These are phyloP conservation scores for Cheirogaleus major DNA, from an alignment of 2,797 vertebrate genomes.

Conservation along the genomic window DNA sequence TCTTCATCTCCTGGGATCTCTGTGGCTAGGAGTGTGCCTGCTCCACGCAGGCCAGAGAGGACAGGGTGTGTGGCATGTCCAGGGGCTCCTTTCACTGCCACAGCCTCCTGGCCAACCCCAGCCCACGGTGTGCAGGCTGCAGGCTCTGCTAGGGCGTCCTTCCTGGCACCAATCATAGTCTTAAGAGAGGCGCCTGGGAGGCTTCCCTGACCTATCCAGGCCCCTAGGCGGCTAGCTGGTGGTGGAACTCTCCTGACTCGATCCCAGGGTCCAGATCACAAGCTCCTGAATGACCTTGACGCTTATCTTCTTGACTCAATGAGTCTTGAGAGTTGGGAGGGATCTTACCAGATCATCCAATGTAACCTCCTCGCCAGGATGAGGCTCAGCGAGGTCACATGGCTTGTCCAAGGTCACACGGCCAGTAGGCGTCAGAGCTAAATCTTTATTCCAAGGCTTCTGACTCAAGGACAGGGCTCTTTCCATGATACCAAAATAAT, in stretches of 20 bases:
- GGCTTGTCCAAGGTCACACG: background rate
- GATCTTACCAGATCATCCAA: background rate
- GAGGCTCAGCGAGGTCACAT: background rate
- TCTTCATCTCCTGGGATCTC: background rate
- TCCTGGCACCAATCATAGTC: background rate
- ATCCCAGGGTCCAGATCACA: background rate
- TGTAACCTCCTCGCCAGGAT: background rate
- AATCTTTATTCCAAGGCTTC: background rate
- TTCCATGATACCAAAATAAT: background rate
- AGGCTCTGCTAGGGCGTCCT: background rate
- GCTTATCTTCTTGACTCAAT: background rate
- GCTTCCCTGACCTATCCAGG: background rate
- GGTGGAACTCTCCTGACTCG: background rate
- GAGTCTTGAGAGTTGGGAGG: slow-evolving; percentile 21
- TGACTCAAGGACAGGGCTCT: background rate
- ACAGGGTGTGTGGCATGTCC: background rate
- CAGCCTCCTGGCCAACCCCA: background rate
- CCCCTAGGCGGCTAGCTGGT: background rate
- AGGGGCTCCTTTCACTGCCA: background rate
- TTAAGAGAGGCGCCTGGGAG: background rate
- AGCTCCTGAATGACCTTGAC: background rate
- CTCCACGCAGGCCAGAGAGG: background rate
- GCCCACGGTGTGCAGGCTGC: background rate
- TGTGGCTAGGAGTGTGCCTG: rapidly evolving
- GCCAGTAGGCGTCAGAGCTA: background rate